Evolutionary conservation across 2,888 invertebrate genomes (phyloP), one percentile per base, ranked within the genome.

Genomic region (Hirtodrosophila cameraria): DNA sequence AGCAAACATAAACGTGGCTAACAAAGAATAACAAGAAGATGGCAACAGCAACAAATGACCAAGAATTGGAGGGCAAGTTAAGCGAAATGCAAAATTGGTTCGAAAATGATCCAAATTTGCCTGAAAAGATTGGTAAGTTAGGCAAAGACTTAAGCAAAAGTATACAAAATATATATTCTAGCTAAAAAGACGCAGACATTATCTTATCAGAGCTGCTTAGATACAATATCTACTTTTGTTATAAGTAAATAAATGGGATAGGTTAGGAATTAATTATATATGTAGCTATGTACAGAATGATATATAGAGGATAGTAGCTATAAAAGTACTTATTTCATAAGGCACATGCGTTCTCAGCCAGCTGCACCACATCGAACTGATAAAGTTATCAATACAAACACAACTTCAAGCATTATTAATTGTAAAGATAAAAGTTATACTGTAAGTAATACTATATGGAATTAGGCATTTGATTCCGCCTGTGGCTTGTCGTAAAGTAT

Each of bases 101-200:
- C 42, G 74, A 77, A 42, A 59, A 50, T 33, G 83, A 88, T 53
- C 66, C 81, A 13, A 85, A 78, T 57, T 62, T 88, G 39, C 88
- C 88, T 2, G 66, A 77, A 42, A 79, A 86, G 52, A 82, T 88
- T 18, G 80, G 88, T 88, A 75, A 68, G 78, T 45, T 7, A 4
- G 18, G 18, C 1, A 23, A 31, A 36, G 18, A 30, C 5, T n/a
- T n/a, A 20, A 27, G 2, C 23, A 23, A 7, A 23, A 23, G 3
- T 2, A 25, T n/a, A 16, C n/a, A n/a, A 25, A 45, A 20, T 16
- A 5, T 1, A 13, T 12, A 5, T 23, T 11, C 11, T 31, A 30
- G 3, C 16, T 9, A 20, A 20, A n/a, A 8, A 30, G 1, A 2
- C 5, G 7, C 2, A 9, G 1, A 33, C 15, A 2, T 9, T 45